Conservation (phyloP, 2,888 invertebrate species). For the Herminia tarsipennalis region DNA sequence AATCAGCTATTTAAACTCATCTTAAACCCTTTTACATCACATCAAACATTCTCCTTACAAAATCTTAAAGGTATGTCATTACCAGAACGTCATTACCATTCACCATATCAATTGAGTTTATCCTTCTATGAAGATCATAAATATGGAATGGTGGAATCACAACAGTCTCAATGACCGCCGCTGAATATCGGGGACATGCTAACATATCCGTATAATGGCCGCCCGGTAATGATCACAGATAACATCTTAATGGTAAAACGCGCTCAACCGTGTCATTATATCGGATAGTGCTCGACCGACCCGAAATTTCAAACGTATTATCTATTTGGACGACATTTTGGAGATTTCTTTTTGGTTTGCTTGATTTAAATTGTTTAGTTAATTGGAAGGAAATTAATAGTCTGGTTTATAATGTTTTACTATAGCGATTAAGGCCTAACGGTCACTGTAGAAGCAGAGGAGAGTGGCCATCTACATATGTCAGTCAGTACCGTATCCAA, state of each 20-base stretch:
- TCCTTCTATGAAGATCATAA: constrained; percentile 7
- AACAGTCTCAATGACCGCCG: constrained; percentile 24
- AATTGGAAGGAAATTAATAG: too few relatives aligned
- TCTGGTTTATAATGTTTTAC: too few relatives aligned
- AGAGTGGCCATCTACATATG: too few relatives aligned
- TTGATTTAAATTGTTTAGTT: neutral
- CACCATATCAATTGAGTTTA: constrained; percentile 4
- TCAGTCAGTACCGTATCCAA: too few relatives aligned
- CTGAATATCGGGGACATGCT: constrained; percentile 39
- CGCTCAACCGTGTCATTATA: constrained; percentile 67
- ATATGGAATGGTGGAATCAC: constrained; percentile 28
- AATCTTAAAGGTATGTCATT: neutral
- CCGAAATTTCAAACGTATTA: constrained; percentile 46
- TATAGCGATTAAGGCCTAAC: too few relatives aligned
- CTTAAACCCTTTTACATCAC: neutral
- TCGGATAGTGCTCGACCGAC: constrained; percentile 48
- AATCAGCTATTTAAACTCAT: too few relatives aligned
- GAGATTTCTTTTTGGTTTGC: constrained; percentile 29
- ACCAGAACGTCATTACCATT: constrained; percentile 1
- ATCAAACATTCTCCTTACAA: neutral
- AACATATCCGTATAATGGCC: constrained; percentile 52
- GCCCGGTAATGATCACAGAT: constrained; percentile 71
- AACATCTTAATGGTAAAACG: constrained; percentile 74
- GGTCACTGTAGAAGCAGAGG: too few relatives aligned
- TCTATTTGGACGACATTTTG: constrained; percentile 42